Base-by-base conservation (phyloP, 2,113 vertebrate species). In the Nipponia nippon region DNA sequence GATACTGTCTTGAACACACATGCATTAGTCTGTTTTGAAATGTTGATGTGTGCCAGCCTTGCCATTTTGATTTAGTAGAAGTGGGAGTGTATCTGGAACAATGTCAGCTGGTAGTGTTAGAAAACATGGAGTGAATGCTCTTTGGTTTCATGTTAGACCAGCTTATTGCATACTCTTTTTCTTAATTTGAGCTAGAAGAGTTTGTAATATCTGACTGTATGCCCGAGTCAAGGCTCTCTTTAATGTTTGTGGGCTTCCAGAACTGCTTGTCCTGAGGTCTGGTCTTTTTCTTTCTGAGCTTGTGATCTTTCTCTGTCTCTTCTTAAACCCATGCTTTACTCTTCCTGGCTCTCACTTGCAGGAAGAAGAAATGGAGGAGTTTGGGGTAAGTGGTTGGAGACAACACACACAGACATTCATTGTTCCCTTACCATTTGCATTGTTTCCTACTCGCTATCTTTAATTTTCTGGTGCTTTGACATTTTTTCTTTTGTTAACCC, bases 341-440 rank as follows among this genome's bases (percentile, higher is more conserved):
- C 97, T 99, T 99, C 98, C 98, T 98, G 99, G 99, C 98, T 99
- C 98, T 99, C 95, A 98, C 98, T 99, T 99, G 97, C 99, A 99
- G 99, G 99, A 99, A 99, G 99, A 99, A 99, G 99, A 99, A 99
- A 89, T 99, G 99, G 99, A 99, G 99, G 97, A 99, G 99, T 98
- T 98, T 99, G 98, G 99, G 99, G 99, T 99, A 99, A 99, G 99
- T 99, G 95, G 98, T 91, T 97, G 96, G 98, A 98, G 98, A 98
- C 81, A 97, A 95, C 83, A 84, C 94, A 94, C 90, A 95, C 86
- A 90, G 97, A 91, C 97, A 90, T 96, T 94, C 79, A 67, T 98
- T 96, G 95, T 95, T 97, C 88, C 95, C 93, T 93, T 94, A 93
- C 83, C 83, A 78, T 98, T 97, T 95, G 96, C 97, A 85, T 96